Evolutionary conservation across 2,113 vertebrate species (phyloP), one percentile per base, ranked within the genome.

Genomic region (Bubo bubo): DNA sequence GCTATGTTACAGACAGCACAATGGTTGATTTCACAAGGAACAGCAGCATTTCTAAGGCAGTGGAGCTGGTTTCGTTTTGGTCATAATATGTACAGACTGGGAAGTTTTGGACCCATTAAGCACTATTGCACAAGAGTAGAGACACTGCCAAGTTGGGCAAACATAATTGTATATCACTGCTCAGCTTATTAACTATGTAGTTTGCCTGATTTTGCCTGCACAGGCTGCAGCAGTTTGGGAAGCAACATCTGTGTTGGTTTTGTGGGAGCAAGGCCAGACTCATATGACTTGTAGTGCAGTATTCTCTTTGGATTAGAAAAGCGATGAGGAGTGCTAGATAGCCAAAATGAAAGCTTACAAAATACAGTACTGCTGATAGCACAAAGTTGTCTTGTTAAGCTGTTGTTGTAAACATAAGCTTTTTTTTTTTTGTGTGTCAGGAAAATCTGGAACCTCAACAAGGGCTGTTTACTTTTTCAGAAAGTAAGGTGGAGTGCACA

Each of bases 61-160:
- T 26, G 58, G 41, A 62, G 35, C 77, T 79, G 37, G 34, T 84
- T 92, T 93, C 37, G 4, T 84, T 89, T 88, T 63, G 80, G 62
- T 68, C 14, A 0, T 72, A 18, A 63, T 49, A 67, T 85, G 60
- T 79, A 80, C 49, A 81, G 86, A 41, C 72, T 79, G 45, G 60
- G 70, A 79, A 91, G 35, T 52, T 92, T 93, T 66, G 70, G 26
- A 94, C 89, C 28, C 67, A 45, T 62, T 92, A 87, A 84, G 49
- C 66, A 16, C 30, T 59, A 9, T 95, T 97, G 80, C 97, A 91
- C 96, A 97, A 94, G 91, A 90, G n/a, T 5, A 87, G 84, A 89
- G 76, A n/a, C 55, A 32, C 41, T 95, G 94, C 97, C 96, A 97
- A 84, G 80, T 92, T 82, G 81, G 89, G 93, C 77, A 94, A 73